phyloP scores from a whole-genome alignment of 92 coral and sea anemone species.

The Scolanthus callimorphus region DNA sequence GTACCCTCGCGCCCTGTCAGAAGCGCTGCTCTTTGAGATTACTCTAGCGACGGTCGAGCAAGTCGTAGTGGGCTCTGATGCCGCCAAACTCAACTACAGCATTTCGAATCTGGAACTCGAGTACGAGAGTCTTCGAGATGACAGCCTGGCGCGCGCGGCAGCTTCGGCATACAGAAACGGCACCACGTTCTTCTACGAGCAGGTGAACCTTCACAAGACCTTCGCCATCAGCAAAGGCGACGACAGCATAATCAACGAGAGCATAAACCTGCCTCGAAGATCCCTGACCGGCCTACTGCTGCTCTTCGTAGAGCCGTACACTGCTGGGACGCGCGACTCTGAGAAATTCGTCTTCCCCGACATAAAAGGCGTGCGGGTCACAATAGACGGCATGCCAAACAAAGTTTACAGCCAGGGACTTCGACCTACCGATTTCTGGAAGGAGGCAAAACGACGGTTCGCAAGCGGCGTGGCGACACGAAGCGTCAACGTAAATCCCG shows the following conservation, averaged over 20 bases:
- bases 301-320: constrained; percentile 14
- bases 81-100: constrained; percentile 6
- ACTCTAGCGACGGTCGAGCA: constrained; percentile 7
- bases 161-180: constrained; percentile 5
- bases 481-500: constrained; percentile 2
- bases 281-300: constrained; percentile 13
- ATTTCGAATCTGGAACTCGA: constrained; percentile 26
- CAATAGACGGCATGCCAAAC: constrained; percentile 24
- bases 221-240: constrained; percentile 5
- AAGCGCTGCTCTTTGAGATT: constrained; percentile 14
- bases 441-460: constrained; percentile 12
- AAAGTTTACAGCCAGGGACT: constrained; percentile 20
- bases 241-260: constrained; percentile 12
- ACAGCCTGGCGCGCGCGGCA: constrained; percentile 1
- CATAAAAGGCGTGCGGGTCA: constrained; percentile 14
- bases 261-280: constrained; percentile 11
- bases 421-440: not conserved
- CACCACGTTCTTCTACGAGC: constrained; percentile 6
- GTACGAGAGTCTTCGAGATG: constrained; percentile 16
- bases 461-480: too few relatives aligned
- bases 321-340: constrained; percentile 6
- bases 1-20: constrained; percentile 15
- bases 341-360: constrained; percentile 24
- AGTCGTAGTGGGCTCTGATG: constrained; percentile 5
- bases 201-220: constrained; percentile 21